These are phyloP conservation scores for Pseudorectes ferrugineus DNA, from an alignment of 2,113 vertebrate species.

Conservation along the genomic window DNA sequence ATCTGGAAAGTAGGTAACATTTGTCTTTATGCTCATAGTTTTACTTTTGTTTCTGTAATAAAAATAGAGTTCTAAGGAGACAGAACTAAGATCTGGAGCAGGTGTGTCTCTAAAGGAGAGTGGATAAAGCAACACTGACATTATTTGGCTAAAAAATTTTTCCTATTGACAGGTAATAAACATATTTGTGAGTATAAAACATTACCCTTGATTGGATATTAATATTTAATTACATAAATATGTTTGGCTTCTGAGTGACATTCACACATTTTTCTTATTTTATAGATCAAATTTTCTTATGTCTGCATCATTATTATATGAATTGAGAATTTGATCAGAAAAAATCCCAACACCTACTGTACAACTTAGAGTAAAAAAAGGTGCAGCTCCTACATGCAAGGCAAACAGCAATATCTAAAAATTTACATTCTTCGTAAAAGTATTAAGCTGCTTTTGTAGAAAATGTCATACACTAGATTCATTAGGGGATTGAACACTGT, in stretches of 20 bases:
- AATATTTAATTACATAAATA: not conserved
- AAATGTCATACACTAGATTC: not conserved
- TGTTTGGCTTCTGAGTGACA: not conserved
- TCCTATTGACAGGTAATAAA: not conserved
- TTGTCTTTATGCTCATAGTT: not conserved
- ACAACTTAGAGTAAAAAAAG: not conserved
- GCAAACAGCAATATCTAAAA: not conserved
- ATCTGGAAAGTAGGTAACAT: not conserved
- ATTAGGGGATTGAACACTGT: not conserved
- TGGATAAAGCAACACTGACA: not conserved
- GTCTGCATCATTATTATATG: not conserved
- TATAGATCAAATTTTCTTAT: not conserved
- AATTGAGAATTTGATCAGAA: not conserved
- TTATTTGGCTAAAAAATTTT: not conserved
- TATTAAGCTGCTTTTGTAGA: not conserved
- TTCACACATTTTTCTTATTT: not conserved
- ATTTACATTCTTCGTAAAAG: not conserved
- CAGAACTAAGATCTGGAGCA: not conserved
- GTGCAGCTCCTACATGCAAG: not conserved
- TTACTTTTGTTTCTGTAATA: not conserved
- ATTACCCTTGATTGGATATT: not conserved
- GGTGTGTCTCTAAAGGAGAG: not conserved
- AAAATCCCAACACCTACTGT: not conserved
- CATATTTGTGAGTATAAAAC: not conserved
- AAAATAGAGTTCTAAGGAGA: not conserved